These are phyloP conservation scores for Drosophila dunni DNA, from an alignment of 1,140 invertebrate genomes.

Conservation along the genomic window DNA sequence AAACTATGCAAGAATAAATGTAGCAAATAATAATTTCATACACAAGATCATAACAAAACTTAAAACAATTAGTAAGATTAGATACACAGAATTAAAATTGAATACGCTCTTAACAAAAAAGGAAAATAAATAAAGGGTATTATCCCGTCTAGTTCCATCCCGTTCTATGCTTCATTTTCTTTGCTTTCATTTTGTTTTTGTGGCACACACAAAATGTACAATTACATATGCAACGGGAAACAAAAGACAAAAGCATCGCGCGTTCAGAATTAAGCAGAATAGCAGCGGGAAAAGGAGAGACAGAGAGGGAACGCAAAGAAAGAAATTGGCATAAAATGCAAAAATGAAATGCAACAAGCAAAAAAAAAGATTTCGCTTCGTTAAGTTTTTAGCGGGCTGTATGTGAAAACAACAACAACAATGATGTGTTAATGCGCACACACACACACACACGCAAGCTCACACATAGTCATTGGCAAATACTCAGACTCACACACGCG, in stretches of 20 bases:
- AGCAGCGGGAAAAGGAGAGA: not conserved
- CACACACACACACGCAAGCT: constrained; percentile 14
- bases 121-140: not conserved
- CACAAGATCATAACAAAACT: no score
- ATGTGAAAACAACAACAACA: constrained; percentile 64
- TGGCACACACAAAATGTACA: constrained; percentile 45
- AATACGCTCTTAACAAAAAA: no score
- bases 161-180: no score
- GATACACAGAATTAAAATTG: no score
- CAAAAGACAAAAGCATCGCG: constrained; percentile 43
- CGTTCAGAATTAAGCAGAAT: constrained; percentile 24
- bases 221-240: constrained; percentile 69
- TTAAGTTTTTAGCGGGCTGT: constrained; percentile 72
- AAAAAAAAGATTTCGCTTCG: constrained; percentile 73
- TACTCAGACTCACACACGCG: constrained; percentile 25
- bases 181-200: not conserved
- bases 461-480: constrained; percentile 41
- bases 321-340: constrained; percentile 47
- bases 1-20: no score
- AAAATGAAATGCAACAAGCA: constrained; percentile 67
- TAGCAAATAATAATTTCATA: no score
- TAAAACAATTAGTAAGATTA: no score
- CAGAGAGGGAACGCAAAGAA: constrained; percentile 5
- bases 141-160: not conserved
- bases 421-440: constrained; percentile 57